Base-by-base conservation (phyloP, 2,888 invertebrate species). In the Tetranychus piercei region DNA sequence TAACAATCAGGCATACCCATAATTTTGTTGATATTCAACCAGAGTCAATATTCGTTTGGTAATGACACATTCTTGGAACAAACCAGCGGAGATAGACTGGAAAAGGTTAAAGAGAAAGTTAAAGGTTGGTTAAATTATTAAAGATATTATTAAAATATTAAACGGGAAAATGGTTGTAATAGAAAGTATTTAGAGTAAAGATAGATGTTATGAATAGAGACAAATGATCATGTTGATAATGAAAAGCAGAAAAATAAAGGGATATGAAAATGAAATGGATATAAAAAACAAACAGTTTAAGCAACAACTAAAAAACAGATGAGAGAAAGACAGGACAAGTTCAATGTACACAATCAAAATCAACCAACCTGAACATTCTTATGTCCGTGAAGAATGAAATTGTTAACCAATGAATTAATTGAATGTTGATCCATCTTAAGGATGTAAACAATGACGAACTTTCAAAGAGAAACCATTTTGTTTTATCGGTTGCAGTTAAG, bases 11-110 rank as follows among this genome's bases (percentile, higher is more conserved):
- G 55, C 55, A 55, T 76, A 78, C 76, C 77, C 87, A 81, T 84
- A 84, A 18, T 86, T 85, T 34, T 82, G 81, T 22, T 69, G 69
- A 22, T 23, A 20, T 77, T 85, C 85, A 73, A 87, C 85, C 79
- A 88, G 82, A 75, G 86, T 86, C 77, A 88, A 81, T 75, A 87
- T 84, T 78, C 86, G 83, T 74, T 85, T 83, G 69, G 84, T 83
- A 72, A 79, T 79, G 6, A 80, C 79, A 80, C 80, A 81, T 74
- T 85, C 85, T 79, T 85, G 85, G 79, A 85, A 82, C 74, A 85
- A 80, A 66, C 82, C 84, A 71, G 83, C 84, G 79, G 84, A 84
- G 20, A 78, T 75, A 55, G 73, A 76, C 69, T 78, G 75, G 44
- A 77, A 74, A 7, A 22, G 67, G 22, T 18, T 69, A 6, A 22